Base-by-base conservation (phyloP, 1,140 invertebrate species). In the Rhagoletis zephyria region DNA sequence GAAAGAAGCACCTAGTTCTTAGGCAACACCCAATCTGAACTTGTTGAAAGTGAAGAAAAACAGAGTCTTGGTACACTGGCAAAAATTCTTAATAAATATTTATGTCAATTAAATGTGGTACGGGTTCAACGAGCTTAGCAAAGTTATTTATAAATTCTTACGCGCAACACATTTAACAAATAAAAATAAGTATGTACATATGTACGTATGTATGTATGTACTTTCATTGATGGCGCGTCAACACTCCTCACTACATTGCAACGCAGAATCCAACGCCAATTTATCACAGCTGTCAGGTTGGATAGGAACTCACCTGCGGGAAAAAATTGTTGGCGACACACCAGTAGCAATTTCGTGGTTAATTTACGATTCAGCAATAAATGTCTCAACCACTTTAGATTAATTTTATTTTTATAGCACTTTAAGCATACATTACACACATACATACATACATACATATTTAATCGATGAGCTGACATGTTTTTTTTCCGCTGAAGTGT, bases 361-460 rank as follows among this genome's bases (percentile, higher is more conserved):
- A 74, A 74, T 74, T 74, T 74, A 74, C 67, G 67, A 74, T 74
- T 74, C 42, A 74, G 67, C 67, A 74, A 74, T 74, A 74, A 74
- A 74, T 74, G 67, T 74, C 67, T 48, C 67, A 74, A 4, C 67
- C 67, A 74, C 67, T 74, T 74, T 74, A 48, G 67, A 74, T 74
- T 74, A 48, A 74, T 74, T 74, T 74, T 16, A 74, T 74, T 74
- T 74, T 42, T 74, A n/a, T 14, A 70, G 7, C 65, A 45, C 4
- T 74, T 74, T 48, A 16, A 48, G 42, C 42, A 67, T 67, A 12
- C 12, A 12, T 30, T 60, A 60, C 12, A 60, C 1, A 60, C 12
- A 12, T 60, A 60, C 12, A 12, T 60, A 60, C 59, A 60, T 30
- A 30, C 30, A 60, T 60, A 16, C 12, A 42, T 12, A 45, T 74